A percentile compares a stretch with the other conserved stretches of the same genome.
These are phyloP conservation scores for Prosapia bicincta DNA, from an alignment of 2,888 invertebrate genomes.

Conservation along the genomic window DNA sequence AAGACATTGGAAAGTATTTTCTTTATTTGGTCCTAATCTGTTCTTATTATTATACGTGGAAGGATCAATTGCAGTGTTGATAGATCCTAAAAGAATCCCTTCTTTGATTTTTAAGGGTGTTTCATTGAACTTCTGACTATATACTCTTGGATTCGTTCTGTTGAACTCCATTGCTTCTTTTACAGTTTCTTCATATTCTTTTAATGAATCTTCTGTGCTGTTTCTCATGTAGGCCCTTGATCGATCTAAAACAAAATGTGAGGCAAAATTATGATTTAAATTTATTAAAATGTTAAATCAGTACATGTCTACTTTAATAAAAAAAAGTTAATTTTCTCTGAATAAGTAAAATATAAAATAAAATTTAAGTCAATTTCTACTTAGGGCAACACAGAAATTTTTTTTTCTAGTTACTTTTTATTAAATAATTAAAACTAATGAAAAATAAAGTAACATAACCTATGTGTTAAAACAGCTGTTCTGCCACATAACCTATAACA, in stretches of 20 bases:
- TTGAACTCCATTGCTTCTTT: conserved; percentile 22
- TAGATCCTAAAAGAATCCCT: conserved; percentile 35
- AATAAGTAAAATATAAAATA: too few species aligned
- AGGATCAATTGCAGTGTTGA: conserved; percentile 18
- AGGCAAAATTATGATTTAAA: too few species aligned
- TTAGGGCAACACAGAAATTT: too few species aligned
- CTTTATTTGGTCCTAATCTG: conserved; percentile 33
- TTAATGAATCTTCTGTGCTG: conserved; percentile 12
- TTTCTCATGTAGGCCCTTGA: conserved; percentile 16
- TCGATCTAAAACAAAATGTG: conserved; percentile 12
- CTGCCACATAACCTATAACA: too few species aligned
- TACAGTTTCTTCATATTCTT: conserved; percentile 20
- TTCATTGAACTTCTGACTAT: conserved; percentile 7
- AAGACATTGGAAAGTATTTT: conserved; percentile 28
- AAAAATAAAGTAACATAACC: too few species aligned
- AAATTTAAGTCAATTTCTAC: too few species aligned
- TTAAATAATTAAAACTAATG: too few species aligned
- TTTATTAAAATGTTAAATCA: too few species aligned
- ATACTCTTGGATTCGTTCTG: conserved; percentile 8
- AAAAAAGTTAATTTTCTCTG: too few species aligned
- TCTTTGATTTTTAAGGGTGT: conserved; percentile 36
- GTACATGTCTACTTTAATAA: too few species aligned
- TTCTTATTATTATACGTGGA: conserved; percentile 25
- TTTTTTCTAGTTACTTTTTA: too few species aligned
- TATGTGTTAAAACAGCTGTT: too few species aligned